phyloP scores from a whole-genome alignment of 2,113 vertebrate species.

The Salvelinus fontinalis region DNA sequence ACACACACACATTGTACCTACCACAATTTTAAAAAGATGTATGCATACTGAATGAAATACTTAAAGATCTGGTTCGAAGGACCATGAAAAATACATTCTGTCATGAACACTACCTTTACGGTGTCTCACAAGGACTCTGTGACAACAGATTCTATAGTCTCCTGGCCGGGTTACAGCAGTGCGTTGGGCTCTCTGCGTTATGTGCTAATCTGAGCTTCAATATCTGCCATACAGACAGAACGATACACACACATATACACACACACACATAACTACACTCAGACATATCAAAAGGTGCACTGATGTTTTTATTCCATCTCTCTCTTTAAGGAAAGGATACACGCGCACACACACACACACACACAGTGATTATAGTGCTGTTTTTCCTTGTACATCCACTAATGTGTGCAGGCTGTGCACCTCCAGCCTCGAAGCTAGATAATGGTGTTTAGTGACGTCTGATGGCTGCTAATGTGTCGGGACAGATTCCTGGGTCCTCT shows the following conservation, averaged over 20 bases:
- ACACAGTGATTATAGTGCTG: not conserved
- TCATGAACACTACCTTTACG: not conserved
- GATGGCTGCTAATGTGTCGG: conserved; percentile 34
- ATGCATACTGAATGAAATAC: not conserved
- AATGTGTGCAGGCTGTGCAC: conserved; percentile 29
- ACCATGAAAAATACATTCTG: not conserved
- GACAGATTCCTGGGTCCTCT: conserved; percentile 32
- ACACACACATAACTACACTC: not conserved
- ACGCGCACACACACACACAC: conserved; percentile 1
- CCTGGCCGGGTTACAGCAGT: not conserved
- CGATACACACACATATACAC: not conserved
- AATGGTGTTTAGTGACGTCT: conserved; percentile 55
- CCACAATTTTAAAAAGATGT: too few relatives aligned
- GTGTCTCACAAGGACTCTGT: not conserved
- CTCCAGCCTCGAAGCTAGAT: conserved; percentile 47
- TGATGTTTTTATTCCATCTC: not conserved
- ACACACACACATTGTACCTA: too few relatives aligned
- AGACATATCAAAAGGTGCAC: not conserved
- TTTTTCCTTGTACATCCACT: conserved; percentile 20
- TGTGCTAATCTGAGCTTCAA: not conserved
- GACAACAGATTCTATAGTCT: not conserved
- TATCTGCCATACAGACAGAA: not conserved
- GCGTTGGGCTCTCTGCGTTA: not conserved
- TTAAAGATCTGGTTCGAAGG: too few relatives aligned
- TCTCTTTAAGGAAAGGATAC: not conserved